phyloP scores from a whole-genome alignment of 2,797 vertebrate species.

The Botia almorhae region DNA sequence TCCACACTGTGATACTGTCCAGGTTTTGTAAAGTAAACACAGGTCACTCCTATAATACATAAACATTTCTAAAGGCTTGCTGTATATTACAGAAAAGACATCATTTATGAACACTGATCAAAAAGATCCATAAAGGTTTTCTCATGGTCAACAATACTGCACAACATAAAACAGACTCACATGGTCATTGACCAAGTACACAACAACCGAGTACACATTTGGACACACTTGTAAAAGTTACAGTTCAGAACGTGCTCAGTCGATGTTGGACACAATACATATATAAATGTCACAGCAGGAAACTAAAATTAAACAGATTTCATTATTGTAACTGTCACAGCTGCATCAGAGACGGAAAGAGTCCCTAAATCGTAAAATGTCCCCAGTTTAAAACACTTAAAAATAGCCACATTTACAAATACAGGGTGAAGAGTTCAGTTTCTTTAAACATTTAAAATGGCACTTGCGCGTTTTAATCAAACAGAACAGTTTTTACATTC shows the following conservation, averaged over 20 bases:
- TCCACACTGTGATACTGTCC: constrained; percentile 23
- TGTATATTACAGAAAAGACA: background rate
- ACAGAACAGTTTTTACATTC: constrained; percentile 25
- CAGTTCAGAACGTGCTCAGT: constrained; percentile 34
- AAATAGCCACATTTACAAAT: constrained; percentile 11
- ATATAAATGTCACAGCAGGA: background rate
- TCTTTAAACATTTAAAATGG: constrained; percentile 38
- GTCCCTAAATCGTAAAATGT: background rate
- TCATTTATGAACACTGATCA: constrained; percentile 35
- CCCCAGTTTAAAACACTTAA: background rate
- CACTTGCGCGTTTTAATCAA: constrained; percentile 23
- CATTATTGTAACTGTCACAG: constrained; percentile 19
- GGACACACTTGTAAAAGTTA: constrained; percentile 8
- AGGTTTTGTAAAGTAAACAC: constrained; percentile 6
- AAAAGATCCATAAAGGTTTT: constrained; percentile 18
- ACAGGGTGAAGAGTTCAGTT: constrained; percentile 10
- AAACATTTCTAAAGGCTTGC: constrained; percentile 12
- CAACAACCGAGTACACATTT: constrained; percentile 10
- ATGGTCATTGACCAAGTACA: constrained; percentile 20
- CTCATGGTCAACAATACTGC: constrained; percentile 20
- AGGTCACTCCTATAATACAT: background rate
- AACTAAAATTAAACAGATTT: background rate
- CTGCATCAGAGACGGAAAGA: constrained; percentile 12
- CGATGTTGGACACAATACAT: constrained; percentile 12
- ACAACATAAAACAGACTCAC: constrained; percentile 31